Evolutionary conservation across 2,113 vertebrate genomes (phyloP).

Genomic region (Dasyprocta punctata): DNA sequence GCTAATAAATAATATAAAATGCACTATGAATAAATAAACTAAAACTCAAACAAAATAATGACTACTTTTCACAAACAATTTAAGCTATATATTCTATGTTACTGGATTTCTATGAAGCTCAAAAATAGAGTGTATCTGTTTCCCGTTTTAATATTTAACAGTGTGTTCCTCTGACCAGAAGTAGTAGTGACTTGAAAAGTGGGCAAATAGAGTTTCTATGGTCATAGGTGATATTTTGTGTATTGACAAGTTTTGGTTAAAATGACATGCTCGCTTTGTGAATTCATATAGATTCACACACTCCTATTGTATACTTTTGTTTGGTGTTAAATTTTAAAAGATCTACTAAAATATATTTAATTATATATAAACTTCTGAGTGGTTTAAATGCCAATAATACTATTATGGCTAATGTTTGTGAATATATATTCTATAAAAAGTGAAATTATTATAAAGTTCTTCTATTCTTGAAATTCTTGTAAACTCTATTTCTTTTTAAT

Average conservation of each 20-base stretch:
- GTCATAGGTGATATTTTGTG: background rate
- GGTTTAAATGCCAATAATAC: background rate
- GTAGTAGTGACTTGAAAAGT: background rate
- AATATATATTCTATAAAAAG: background rate
- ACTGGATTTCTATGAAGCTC: background rate
- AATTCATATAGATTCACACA: background rate
- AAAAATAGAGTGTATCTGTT: background rate
- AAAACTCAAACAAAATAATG: background rate
- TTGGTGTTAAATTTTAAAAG: background rate
- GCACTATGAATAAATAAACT: background rate
- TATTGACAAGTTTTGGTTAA: background rate
- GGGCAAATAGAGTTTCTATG: background rate
- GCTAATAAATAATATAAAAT: background rate
- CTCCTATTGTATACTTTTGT: background rate
- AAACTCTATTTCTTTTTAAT: background rate
- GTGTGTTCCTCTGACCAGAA: background rate
- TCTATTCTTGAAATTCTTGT: background rate
- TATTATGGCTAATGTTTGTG: background rate
- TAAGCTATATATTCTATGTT: background rate
- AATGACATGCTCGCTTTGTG: background rate
- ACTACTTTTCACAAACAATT: background rate
- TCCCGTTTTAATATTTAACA: background rate
- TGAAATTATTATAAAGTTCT: background rate
- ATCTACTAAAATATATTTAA: background rate
- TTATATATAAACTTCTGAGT: background rate